Percentiles rank a stretch among this genome's conserved stretches.
These are phyloP conservation scores for Drosophila mimica DNA, from an alignment of 2,888 invertebrate genomes.

Conservation along the genomic window DNA sequence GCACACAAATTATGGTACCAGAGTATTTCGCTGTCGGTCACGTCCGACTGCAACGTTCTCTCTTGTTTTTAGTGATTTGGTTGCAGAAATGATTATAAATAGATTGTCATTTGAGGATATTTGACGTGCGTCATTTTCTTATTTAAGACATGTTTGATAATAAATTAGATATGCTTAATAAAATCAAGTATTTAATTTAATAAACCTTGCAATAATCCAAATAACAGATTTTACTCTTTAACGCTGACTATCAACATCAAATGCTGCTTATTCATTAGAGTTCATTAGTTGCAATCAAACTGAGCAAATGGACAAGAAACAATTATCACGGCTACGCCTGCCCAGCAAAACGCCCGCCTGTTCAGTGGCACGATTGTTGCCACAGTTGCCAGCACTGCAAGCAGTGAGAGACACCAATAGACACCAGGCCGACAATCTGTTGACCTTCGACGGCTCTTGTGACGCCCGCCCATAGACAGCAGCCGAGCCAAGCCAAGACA, in stretches of 20 bases:
- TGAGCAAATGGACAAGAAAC: constrained; percentile 80
- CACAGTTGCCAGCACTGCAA: constrained; percentile 21
- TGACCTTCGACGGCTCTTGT: constrained; percentile 76
- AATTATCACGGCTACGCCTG: constrained; percentile 78
- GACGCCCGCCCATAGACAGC: constrained; percentile 72
- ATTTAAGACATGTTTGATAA: background rate
- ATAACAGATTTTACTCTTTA: constrained; percentile 17
- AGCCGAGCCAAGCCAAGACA: constrained; percentile 37
- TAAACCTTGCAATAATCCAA: constrained; percentile 1
- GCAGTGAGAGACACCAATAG: constrained; percentile 58
- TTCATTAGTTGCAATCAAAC: constrained; percentile 80
- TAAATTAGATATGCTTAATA: constrained; percentile 4
- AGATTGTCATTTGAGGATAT: background rate
- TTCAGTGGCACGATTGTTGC: constrained; percentile 45
- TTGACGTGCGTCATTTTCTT: background rate
- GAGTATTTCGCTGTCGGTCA: too few species aligned
- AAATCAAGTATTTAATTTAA: constrained; percentile 3
- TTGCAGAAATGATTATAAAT: background rate
- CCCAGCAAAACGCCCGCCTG: constrained; percentile 40
- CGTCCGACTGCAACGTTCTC: too few species aligned
- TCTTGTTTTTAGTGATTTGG: background rate
- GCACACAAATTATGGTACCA: too few species aligned
- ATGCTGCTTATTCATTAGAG: constrained; percentile 70
- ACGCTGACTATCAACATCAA: constrained; percentile 15
- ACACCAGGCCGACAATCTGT: constrained; percentile 78